Conservation (phyloP, 2,888 invertebrate species). For the Xestia sexstrigata region DNA sequence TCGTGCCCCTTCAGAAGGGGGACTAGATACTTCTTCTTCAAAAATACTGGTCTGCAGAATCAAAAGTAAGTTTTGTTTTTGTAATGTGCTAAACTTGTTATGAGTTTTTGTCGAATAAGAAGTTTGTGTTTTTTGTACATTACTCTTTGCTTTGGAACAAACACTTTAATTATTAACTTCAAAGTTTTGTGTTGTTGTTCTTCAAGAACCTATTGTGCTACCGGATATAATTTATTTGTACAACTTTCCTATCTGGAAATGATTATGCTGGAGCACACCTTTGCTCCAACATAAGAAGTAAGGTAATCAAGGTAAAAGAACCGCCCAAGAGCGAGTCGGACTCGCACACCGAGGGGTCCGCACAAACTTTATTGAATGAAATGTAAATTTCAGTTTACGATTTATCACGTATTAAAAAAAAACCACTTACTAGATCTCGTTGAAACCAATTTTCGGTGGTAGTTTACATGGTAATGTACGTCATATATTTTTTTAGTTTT, state of each 20-base stretch:
- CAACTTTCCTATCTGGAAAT: not conserved
- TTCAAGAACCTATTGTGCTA: not conserved
- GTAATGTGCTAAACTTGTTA: not conserved
- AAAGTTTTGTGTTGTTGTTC: not conserved
- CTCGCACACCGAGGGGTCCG: no score
- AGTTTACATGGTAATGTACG: no score
- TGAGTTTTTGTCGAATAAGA: not conserved
- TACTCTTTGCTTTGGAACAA: not conserved
- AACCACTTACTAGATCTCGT: no score
- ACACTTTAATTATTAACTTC: not conserved
- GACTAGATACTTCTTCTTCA: constrained; percentile 96
- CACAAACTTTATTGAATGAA: no score
- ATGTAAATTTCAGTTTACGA: no score
- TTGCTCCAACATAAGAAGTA: no score
- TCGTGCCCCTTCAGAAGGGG: constrained; percentile 96
- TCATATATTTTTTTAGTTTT: no score
- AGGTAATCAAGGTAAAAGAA: no score
- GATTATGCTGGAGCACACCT: not conserved
- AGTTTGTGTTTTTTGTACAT: not conserved
- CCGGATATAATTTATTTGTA: not conserved
- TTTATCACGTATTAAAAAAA: no score
- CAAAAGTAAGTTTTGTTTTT: constrained; percentile 93
- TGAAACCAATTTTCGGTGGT: no score
- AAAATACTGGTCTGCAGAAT: constrained; percentile 99
- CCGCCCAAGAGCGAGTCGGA: no score